Conservation (phyloP, 1,140 invertebrate genomes). For the Drosophila murphyi region DNA sequence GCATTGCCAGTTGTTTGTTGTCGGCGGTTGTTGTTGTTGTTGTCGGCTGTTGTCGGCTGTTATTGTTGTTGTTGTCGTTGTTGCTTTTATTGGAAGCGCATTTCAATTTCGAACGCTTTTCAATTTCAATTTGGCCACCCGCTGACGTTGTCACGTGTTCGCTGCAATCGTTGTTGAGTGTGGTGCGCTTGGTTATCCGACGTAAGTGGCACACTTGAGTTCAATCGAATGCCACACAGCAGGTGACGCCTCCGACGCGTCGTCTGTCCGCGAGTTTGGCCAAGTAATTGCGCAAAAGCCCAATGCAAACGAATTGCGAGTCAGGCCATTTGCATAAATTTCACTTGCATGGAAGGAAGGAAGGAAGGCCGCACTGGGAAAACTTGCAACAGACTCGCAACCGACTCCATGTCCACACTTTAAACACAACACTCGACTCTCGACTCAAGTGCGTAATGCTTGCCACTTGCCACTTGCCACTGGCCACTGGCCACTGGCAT, state of each 20-base stretch:
- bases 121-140: constrained; percentile 55
- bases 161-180: constrained; percentile 4
- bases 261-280: constrained; percentile 2
- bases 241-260: constrained; percentile 59
- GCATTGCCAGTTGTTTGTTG: constrained; percentile 17
- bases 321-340: constrained; percentile 75
- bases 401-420: constrained; percentile 10
- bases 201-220: constrained; percentile 78
- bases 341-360: constrained; percentile 54
- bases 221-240: constrained; percentile 75
- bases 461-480: constrained; percentile 2
- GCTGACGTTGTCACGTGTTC: constrained; percentile 64
- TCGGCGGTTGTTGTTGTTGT: neutral
- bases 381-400: constrained; percentile 1
- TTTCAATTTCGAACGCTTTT: constrained; percentile 70
- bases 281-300: constrained; percentile 67
- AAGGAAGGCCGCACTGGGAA: constrained; percentile 11
- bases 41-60: constrained; percentile 1
- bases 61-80: neutral
- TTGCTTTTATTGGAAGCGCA: constrained; percentile 37
- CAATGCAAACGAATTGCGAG: constrained; percentile 35
- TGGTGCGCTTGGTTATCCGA: constrained; percentile 7
- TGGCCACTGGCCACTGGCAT: constrained; percentile 14
- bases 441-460: constrained; percentile 28
- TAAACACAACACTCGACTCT: constrained; percentile 1